Base-by-base conservation (phyloP, 2,888 invertebrate species). In the Trachelus iudaicus region DNA sequence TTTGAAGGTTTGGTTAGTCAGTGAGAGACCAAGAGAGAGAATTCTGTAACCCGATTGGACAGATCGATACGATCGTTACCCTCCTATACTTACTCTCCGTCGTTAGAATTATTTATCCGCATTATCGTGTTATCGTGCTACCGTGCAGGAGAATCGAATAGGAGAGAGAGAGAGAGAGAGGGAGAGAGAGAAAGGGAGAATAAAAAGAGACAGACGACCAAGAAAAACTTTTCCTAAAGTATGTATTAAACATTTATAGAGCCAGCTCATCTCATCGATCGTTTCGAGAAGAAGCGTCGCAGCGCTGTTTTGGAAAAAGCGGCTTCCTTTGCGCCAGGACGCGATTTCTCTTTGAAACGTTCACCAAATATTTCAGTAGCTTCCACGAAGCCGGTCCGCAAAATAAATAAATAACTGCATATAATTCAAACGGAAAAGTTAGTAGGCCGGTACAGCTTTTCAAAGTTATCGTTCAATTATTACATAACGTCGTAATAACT, bases 381-480 rank as follows among this genome's bases (percentile, higher is more conserved):
- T 23, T 56, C 23, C 56, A 56, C 23, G 23, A 23, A 56, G 56
- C 23, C 9, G 56, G 23, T 23, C 9, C 2, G 9, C 56, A 15
- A 56, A 56, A 56, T 56, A 23, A 56, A 56, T 56, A 56, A 56
- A 56, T 56, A 56, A 56, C 56, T 56, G 23, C 56, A 56, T 56
- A 23, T 56, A 56, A 23, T 9, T 23, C 56, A 23, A 23, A 56
- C 56, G 56, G 23, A 56, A 56, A 9, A 56, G 56, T 9, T 79
- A 68, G 77, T 73, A 80, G 79, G 73, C 73, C 79, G 81, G 78
- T 77, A 78, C 56, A 56, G 77, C 83, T 75, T 79, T 85, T 79
- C 76, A 76, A 76, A 77, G 76, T 69, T 73, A 79, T 80, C 75
- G 71, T 23, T 56, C 9, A 56, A 56, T 23, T 23, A 56, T 56